These are phyloP conservation scores for Argya squamiceps DNA, from an alignment of 2,797 vertebrate species.

Conservation along the genomic window DNA sequence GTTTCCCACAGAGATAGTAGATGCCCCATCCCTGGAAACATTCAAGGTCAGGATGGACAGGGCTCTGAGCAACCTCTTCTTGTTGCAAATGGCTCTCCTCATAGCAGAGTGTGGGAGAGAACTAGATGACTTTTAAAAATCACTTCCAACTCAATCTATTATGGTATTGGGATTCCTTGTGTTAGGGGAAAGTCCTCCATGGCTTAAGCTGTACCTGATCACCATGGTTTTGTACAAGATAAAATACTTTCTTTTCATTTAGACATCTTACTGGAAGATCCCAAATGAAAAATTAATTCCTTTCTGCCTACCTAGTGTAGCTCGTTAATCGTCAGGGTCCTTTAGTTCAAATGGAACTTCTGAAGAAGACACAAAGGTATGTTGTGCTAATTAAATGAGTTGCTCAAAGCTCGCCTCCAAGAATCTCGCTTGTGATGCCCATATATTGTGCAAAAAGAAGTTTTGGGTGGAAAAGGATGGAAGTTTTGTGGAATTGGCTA, in stretches of 20 bases:
- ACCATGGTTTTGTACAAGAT: neutral
- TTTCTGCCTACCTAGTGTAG: neutral
- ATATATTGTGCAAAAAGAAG: neutral
- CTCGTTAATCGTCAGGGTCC: neutral
- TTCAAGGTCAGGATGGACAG: neutral
- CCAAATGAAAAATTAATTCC: neutral
- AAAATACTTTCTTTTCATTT: neutral
- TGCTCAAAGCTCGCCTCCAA: neutral
- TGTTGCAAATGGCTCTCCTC: neutral
- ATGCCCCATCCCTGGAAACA: neutral
- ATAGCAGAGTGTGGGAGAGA: rapidly evolving
- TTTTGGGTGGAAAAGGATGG: neutral
- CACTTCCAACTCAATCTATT: neutral
- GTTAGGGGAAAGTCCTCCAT: neutral
- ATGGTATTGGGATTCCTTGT: neutral
- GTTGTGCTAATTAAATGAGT: neutral
- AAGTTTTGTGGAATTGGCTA: neutral
- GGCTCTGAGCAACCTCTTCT: neutral
- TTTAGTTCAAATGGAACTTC: neutral
- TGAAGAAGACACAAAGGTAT: neutral
- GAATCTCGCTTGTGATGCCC: neutral
- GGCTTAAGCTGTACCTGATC: neutral
- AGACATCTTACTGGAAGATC: neutral
- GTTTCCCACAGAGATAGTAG: neutral
- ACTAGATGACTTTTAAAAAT: neutral